Evolutionary conservation across 2,113 vertebrate genomes (phyloP).

Genomic region (Bos indicus): DNA sequence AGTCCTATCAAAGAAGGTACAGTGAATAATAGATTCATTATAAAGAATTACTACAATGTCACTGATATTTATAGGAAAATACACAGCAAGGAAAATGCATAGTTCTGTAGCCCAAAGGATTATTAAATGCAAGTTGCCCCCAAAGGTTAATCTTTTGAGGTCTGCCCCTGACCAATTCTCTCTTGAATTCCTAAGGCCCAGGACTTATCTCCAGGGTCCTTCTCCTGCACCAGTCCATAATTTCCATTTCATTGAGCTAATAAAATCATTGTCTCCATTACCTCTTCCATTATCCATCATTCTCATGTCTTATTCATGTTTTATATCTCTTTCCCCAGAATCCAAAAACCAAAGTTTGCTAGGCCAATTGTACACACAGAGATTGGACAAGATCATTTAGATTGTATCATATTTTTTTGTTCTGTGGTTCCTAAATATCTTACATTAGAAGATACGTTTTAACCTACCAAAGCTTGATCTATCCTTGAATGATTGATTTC

Average conservation of each 20-base stretch:
- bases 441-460: neutral
- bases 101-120: constrained; percentile 27
- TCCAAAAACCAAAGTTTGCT: neutral
- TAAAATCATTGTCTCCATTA: constrained; percentile 43
- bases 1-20: constrained; percentile 37
- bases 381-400: neutral
- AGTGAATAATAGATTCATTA: constrained; percentile 46
- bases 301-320: constrained; percentile 43
- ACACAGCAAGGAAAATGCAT: constrained; percentile 34
- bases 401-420: neutral
- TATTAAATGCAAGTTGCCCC: constrained; percentile 49
- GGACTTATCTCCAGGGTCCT: neutral
- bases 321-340: neutral
- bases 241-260: constrained; percentile 57
- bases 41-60: constrained; percentile 49
- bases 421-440: neutral
- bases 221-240: neutral
- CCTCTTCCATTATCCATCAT: neutral
- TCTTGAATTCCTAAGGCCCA: constrained; percentile 20
- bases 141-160: constrained; percentile 49
- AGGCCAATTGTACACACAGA: neutral
- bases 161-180: constrained; percentile 1
- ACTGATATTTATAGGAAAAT: constrained; percentile 50
- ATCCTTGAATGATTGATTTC: neutral
- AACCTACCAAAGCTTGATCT: neutral